Conservation (phyloP, 2,113 vertebrate species). For the Mus musculus region GRCm39 chr13:16555001-16555500, state of each 20-base stretch:
- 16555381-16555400: rapidly evolving
- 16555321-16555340: neutral
- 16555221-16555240: neutral
- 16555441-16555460: neutral
- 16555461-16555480: too few species aligned
- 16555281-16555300: neutral
- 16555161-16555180: slow-evolving; percentile 14
- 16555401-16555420: rapidly evolving
- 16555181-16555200: neutral
- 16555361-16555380: neutral
- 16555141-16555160: slow-evolving; percentile 18
- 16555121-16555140: slow-evolving; percentile 2
- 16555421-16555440: too few species aligned
- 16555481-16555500: neutral
- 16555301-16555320: neutral
- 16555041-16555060: neutral
- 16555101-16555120: neutral
- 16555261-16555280: neutral
- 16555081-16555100: neutral
- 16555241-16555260: neutral
- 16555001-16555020: neutral
- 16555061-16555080: neutral
- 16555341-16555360: neutral
- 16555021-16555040: neutral
- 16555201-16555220: slow-evolving; percentile 1